phyloP scores from a whole-genome alignment of 2,113 vertebrate genomes.

The Gasterosteus aculeatus region DNA sequence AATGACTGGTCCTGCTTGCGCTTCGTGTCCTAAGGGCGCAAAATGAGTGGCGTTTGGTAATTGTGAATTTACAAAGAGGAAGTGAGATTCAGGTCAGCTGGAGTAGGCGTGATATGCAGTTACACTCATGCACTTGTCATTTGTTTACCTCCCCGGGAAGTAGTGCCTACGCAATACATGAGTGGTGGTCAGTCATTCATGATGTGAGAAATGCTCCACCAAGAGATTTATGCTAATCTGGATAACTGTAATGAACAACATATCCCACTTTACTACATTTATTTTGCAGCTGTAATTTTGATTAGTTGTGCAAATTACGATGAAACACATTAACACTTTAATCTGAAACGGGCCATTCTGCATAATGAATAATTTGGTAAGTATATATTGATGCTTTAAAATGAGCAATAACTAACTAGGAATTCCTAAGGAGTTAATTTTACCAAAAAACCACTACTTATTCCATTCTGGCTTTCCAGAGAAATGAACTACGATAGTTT shows the following conservation, averaged over 20 bases:
- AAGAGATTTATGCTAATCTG: background rate
- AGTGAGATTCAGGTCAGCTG: background rate
- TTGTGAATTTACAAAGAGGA: constrained; percentile 40
- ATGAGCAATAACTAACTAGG: background rate
- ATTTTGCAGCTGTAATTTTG: background rate
- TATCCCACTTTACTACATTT: background rate
- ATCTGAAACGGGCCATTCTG: background rate
- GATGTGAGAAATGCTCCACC: background rate
- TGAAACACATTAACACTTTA: background rate
- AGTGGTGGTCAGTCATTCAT: background rate
- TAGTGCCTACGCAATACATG: background rate
- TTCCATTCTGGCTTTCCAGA: background rate
- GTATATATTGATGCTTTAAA: background rate
- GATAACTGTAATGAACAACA: background rate
- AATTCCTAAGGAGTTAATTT: background rate
- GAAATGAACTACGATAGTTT: background rate
- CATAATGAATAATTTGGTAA: background rate
- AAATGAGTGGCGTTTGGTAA: background rate
- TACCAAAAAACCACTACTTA: background rate
- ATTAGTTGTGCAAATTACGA: background rate
- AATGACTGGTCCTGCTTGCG: background rate
- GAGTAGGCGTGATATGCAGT: background rate
- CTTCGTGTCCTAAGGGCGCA: background rate
- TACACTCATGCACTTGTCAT: background rate
- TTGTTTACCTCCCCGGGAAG: background rate